Base-by-base conservation (phyloP, 53 echinoderm and acorn worm species). In the Hippasteria phrygiana region DNA sequence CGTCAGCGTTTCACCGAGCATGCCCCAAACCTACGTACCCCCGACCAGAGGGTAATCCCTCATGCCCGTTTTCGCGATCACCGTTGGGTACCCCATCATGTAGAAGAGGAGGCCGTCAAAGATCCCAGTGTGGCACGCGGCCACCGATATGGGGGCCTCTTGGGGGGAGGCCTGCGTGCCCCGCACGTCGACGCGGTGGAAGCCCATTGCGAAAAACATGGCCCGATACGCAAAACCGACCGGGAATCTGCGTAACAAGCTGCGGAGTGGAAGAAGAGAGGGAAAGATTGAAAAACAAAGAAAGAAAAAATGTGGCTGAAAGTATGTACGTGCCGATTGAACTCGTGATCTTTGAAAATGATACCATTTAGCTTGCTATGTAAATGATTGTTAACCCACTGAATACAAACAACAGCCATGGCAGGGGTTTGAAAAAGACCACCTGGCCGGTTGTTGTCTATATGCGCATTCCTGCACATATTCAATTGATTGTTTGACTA, bases 191-290 rank as follows among this genome's bases (percentile, higher is more conserved):
- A 85, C 33, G 70, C 78, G 77, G 46, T 93, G 89, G 66, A 83
- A 93, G 27, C 93, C 93, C 75, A 76, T 53, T 12, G 8, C 89
- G 33, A 93, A 89, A 71, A 93, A 93, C 59, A 88, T 45, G 13
- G 41, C 31, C 54, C 89, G 77, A 71, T 82, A 93, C 55, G 71
- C 55, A 85, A 75, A 65, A 70, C 91, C 87, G 5, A 87, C 71
- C 28, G 87, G 78, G 53, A 70, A 87, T 70, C 69, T 64, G 70
- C 42, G 78, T 55, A 85, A 42, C 17, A 42, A 66, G 45, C 83
- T 85, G 86, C 33, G 51, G 27, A 14, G 80, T 31, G 22, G 51
- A 65, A 65, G 65, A 55, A 56, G 26, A 2, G 24, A 18, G 32
- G 59, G 34, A 59, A 62, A 83, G 41, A 55, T 43, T 27, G 41